Evolutionary conservation across 2,113 vertebrate genomes (phyloP).

Genomic region (Sitta europaea): DNA sequence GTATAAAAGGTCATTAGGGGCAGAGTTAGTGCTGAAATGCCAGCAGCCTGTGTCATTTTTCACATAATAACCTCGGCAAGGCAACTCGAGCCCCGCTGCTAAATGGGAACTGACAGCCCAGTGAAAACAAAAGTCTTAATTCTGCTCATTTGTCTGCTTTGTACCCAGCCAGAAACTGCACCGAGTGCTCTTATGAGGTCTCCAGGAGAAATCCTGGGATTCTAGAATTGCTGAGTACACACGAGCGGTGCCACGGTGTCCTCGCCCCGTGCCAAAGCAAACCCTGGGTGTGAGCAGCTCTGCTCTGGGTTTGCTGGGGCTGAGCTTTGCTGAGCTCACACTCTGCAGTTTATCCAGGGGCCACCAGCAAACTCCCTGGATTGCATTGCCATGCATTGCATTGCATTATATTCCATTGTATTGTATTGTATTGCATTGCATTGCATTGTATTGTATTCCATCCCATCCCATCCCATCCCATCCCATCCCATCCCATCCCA

Average conservation of each 20-base stretch:
- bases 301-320: not conserved
- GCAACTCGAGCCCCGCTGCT: not conserved
- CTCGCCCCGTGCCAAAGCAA: slow-evolving; percentile 74
- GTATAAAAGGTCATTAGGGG: not conserved
- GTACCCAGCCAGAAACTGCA: slow-evolving; percentile 15
- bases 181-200: slow-evolving; percentile 34
- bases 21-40: not conserved
- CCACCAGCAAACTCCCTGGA: not conserved
- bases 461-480: no score
- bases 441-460: accelerated
- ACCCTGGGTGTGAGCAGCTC: slow-evolving; percentile 61
- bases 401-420: no score
- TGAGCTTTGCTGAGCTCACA: not conserved
- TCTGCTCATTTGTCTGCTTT: slow-evolving; percentile 17
- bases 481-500: no score
- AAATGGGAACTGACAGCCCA: not conserved
- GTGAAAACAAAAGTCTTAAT: slow-evolving; percentile 12
- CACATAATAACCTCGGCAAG: not conserved
- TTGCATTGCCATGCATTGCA: no score
- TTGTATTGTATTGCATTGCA: accelerated
- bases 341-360: not conserved
- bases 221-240: slow-evolving; percentile 68
- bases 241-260: slow-evolving; percentile 72
- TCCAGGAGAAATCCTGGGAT: slow-evolving; percentile 59
- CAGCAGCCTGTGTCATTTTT: not conserved